phyloP scores from a whole-genome alignment of 2,888 invertebrate genomes.

The Malachius bipustulatus region DNA sequence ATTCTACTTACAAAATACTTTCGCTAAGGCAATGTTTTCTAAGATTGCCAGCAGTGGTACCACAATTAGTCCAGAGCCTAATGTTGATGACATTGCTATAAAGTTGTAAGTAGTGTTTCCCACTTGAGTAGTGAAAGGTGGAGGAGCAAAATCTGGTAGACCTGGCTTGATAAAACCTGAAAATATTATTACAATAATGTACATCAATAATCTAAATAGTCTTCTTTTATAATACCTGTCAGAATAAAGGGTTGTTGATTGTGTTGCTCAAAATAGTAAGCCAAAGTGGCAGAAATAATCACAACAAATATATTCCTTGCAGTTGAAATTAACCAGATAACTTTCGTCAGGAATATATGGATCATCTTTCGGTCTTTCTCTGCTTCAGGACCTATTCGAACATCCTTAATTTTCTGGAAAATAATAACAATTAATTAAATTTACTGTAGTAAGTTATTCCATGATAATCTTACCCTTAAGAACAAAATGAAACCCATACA shows the following conservation, averaged over 20 bases:
- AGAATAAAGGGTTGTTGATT: conserved; percentile 49
- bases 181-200: conserved; percentile 11
- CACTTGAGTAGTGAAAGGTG: conserved; percentile 54
- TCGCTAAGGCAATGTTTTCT: conserved; percentile 60
- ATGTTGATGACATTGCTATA: conserved; percentile 44
- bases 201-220: neutral
- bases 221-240: conserved; percentile 39
- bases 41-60: conserved; percentile 55
- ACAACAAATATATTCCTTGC: conserved; percentile 68
- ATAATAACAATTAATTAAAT: neutral
- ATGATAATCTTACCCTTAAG: too few relatives aligned
- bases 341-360: conserved; percentile 41
- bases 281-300: conserved; percentile 52
- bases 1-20: conserved; percentile 48
- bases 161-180: conserved; percentile 59
- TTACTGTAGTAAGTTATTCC: too few relatives aligned
- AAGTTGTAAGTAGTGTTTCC: conserved; percentile 44
- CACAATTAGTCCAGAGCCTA: conserved; percentile 54
- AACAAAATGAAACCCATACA: conserved; percentile 59
- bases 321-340: conserved; percentile 61
- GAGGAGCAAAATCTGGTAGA: conserved; percentile 49
- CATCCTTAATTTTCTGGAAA: conserved; percentile 60
- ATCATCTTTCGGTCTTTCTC: conserved; percentile 35
- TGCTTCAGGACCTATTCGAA: conserved; percentile 39
- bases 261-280: conserved; percentile 51